Conservation (phyloP, 2,113 vertebrate species). For the Rhodinocichla rosea region DNA sequence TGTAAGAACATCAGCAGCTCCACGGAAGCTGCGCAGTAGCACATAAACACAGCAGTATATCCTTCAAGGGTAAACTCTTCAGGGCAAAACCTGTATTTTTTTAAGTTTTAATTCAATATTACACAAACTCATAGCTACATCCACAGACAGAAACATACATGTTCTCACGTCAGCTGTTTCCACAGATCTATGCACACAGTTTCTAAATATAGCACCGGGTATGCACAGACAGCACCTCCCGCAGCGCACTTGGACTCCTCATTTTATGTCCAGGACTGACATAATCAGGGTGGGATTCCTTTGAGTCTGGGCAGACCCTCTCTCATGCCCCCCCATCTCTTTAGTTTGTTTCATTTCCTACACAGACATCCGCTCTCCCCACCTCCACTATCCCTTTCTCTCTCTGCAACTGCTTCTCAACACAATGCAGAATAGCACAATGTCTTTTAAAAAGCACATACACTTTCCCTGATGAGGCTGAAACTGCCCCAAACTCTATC, state of each 20-base stretch:
- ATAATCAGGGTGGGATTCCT: background rate
- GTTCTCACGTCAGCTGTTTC: background rate
- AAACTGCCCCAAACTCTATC: slow-evolving; percentile 2
- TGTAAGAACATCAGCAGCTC: background rate
- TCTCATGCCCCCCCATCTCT: background rate
- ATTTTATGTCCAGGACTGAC: background rate
- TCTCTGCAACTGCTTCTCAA: background rate
- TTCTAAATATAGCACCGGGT: slow-evolving; percentile 6
- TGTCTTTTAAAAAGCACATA: background rate
- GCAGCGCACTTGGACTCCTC: background rate
- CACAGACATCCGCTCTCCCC: background rate
- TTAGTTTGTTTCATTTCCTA: background rate
- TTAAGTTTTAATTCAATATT: background rate
- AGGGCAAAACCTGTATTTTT: background rate
- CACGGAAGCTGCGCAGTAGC: background rate
- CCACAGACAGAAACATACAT: background rate
- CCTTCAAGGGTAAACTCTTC: background rate
- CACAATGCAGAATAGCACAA: background rate
- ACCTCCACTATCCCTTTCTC: background rate
- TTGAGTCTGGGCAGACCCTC: background rate
- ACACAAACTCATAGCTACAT: background rate
- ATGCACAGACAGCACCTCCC: background rate
- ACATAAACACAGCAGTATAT: background rate
- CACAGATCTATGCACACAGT: background rate
- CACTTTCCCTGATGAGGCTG: background rate